Evolutionary conservation across 2,888 invertebrate genomes (phyloP), one percentile per base, ranked within the genome.

Genomic region (Caenorhabditis angaria): DNA sequence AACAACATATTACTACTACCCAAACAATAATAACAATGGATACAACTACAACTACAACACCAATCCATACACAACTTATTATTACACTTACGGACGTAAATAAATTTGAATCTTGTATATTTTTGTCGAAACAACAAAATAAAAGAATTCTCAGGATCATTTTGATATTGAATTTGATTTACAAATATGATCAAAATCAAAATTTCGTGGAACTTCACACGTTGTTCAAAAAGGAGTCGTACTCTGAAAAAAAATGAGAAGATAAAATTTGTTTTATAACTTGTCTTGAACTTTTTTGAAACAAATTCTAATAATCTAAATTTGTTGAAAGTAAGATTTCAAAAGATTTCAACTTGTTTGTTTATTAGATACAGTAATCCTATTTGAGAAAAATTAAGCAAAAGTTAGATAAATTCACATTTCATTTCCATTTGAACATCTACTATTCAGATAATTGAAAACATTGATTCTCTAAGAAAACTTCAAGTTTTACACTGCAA

Each of bases 11-110:
- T 65, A 70, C 58, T 65, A 70, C 51, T 35, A 59, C 54, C 62
- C 27, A 47, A 57, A 59, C 41, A 25, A 56, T 28, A 65, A 51
- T 28, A 20, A 60, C 51, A 71, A 66, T 47, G 71, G 71, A 61
- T 63, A 56, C 28, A 63, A 57, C 10, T 61, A 54, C 25, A 66
- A 71, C 54, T 66, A 70, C 24, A 69, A 69, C 51, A 61, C 48
- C 48, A 54, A 70, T 50, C 54, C 54, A 56, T 70, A 70, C 60
- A 70, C 65, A 53, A 68, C 64, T 32, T 71, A 71, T 50, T 71
- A 71, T 28, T 71, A 71, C 51, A 71, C 71, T 27, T 70, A 61
- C 28, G 69, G 69, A 53, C 27, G 56, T 29, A 65, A 61, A 51
- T 70, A 58, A 60, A 51, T 54, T n/a, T n/a, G n/a, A n/a, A 2